phyloP scores from a whole-genome alignment of 92 coral and sea anemone species.

The Epizoanthus rinbou region DNA sequence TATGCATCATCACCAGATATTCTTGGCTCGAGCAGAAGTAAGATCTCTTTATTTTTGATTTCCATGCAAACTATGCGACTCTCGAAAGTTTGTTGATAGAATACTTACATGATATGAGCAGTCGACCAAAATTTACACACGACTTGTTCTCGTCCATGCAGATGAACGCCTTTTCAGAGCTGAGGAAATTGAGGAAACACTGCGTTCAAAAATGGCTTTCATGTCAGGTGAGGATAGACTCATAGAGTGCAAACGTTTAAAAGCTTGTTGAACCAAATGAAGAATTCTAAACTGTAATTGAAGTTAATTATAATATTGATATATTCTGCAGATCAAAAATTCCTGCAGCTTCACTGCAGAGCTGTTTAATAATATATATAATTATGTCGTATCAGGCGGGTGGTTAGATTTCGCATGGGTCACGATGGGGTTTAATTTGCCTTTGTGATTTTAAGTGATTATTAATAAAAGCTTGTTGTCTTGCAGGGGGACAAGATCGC shows the following conservation, averaged over 20 bases:
- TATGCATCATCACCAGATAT: conserved; percentile 77
- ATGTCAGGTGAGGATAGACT: conserved; percentile 62
- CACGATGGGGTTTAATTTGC: too few relatives aligned
- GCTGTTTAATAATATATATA: too few relatives aligned
- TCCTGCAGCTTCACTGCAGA: not conserved
- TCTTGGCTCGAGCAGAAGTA: conserved; percentile 63
- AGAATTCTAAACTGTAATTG: not conserved
- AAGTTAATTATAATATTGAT: not conserved
- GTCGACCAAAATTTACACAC: conserved; percentile 26
- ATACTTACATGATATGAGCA: not conserved
- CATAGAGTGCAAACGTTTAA: too few relatives aligned
- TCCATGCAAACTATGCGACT: not conserved
- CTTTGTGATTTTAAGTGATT: conserved; percentile 10
- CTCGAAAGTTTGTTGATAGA: conserved; percentile 12
- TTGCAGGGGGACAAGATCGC: conserved; percentile 84
- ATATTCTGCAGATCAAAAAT: not conserved
- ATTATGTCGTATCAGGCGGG: not conserved
- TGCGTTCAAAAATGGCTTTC: conserved; percentile 72
- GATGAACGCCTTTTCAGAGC: conserved; percentile 67
- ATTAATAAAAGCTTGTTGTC: not conserved
- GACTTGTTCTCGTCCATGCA: conserved; percentile 37
- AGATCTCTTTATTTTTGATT: conserved; percentile 32
- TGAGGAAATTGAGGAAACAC: conserved; percentile 66
- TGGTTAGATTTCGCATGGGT: not conserved
- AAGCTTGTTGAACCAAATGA: too few relatives aligned